phyloP scores from a whole-genome alignment of 1,140 invertebrate genomes.

The Calliopsis andreniformis region DNA sequence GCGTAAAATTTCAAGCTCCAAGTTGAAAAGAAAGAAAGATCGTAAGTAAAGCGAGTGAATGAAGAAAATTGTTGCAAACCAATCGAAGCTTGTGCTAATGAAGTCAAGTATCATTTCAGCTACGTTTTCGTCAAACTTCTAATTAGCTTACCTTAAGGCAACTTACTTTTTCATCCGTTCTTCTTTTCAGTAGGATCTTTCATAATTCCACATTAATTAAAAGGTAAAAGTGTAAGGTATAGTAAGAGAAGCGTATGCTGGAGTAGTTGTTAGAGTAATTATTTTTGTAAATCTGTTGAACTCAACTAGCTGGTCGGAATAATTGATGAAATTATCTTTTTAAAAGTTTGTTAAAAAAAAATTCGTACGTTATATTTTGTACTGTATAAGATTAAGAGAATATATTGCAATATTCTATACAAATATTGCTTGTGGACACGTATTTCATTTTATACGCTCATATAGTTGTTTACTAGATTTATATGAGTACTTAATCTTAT shows the following conservation, averaged over 20 bases:
- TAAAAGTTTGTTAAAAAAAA: too few relatives aligned
- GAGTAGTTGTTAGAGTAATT: background rate
- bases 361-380: too few relatives aligned
- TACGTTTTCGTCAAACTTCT: slow-evolving; percentile 30
- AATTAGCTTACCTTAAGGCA: slow-evolving; percentile 11
- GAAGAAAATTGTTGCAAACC: background rate
- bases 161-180: slow-evolving; percentile 29
- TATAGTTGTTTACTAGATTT: too few relatives aligned
- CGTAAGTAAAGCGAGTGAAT: background rate
- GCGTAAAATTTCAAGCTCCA: too few relatives aligned
- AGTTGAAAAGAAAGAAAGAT: background rate
- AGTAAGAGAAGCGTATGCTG: too few relatives aligned
- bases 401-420: too few relatives aligned
- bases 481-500: too few relatives aligned
- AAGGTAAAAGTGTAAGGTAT: background rate
- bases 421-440: too few relatives aligned
- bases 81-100: slow-evolving; percentile 4
- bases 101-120: slow-evolving; percentile 33
- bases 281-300: background rate
- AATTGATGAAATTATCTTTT: too few relatives aligned
- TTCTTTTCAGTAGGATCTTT: background rate
- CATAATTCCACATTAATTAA: slow-evolving; percentile 50
- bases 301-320: too few relatives aligned
- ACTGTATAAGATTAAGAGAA: too few relatives aligned
- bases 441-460: too few relatives aligned